phyloP scores from a whole-genome alignment of 2,888 invertebrate species.

The Stramonita haemastoma region DNA sequence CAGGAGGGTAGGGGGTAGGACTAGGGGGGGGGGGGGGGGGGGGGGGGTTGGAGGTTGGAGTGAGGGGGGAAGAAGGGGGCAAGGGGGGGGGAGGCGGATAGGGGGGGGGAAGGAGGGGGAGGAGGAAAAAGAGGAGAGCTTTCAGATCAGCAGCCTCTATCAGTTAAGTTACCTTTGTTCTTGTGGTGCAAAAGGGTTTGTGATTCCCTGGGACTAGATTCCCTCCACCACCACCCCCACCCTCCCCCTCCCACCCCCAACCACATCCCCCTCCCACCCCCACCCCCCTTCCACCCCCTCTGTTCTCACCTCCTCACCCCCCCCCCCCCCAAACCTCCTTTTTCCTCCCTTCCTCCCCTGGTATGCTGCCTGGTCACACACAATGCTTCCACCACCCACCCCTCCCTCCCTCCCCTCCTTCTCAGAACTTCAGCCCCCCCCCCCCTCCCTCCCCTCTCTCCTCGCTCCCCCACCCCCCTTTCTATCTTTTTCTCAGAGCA shows the following conservation, averaged over 20 bases:
- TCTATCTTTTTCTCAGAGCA: too few species aligned
- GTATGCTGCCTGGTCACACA: background rate
- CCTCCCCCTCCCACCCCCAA: too few species aligned
- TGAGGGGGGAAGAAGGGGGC: background rate
- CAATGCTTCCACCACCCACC: background rate
- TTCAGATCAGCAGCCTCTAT: background rate
- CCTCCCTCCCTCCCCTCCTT: too few species aligned
- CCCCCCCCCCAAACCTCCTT: background rate
- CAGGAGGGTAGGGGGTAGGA: background rate
- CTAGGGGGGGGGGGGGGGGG: background rate
- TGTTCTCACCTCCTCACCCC: background rate
- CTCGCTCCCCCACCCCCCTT: too few species aligned
- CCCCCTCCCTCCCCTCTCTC: too few species aligned
- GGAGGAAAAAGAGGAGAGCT: background rate
- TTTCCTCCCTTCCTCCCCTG: background rate
- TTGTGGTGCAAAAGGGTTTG: slow-evolving; percentile 10
- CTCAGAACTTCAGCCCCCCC: too few species aligned
- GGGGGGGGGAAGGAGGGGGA: background rate
- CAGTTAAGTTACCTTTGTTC: slow-evolving; percentile 5
- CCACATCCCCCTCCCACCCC: too few species aligned
- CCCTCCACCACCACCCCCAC: too few species aligned
- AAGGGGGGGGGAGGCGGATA: background rate
- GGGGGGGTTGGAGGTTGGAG: background rate
- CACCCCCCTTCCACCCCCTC: too few species aligned
- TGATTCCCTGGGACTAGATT: background rate